phyloP scores from a whole-genome alignment of 2,888 invertebrate species.

The Agrenia bidenticulata region DNA sequence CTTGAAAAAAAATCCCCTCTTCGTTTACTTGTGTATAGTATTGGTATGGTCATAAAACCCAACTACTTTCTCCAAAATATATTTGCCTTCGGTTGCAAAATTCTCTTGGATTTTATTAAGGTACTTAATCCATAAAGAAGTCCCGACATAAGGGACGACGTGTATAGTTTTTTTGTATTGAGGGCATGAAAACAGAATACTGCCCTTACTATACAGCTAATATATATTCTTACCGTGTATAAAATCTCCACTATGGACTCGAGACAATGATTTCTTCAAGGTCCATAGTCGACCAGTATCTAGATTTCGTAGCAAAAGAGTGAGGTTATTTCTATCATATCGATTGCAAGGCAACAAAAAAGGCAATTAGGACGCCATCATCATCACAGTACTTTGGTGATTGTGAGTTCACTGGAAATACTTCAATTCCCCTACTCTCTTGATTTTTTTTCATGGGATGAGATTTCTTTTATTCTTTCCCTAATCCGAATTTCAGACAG shows the following conservation, averaged over 20 bases:
- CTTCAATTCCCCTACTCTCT: conserved; percentile 1
- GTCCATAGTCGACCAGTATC: neutral
- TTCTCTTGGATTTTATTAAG: no score
- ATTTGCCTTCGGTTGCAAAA: no score
- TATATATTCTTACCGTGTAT: no score
- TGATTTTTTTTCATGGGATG: neutral
- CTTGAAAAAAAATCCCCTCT: neutral
- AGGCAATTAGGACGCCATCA: conserved; percentile 30
- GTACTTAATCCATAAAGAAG: no score
- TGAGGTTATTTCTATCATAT: conserved; percentile 9
- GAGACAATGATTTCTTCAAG: no score
- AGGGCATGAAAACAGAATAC: neutral
- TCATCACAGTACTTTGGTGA: conserved; percentile 7
- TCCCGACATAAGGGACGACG: no score
- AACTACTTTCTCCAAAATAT: neutral
- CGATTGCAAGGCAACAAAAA: conserved; percentile 22
- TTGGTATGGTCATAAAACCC: neutral
- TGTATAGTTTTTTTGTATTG: neutral
- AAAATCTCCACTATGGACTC: no score
- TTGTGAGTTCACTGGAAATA: conserved; percentile 8
- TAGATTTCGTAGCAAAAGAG: no score
- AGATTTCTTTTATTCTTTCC: neutral
- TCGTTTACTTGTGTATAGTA: neutral
- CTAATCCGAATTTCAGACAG: neutral
- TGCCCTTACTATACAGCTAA: no score